A percentile compares a stretch with the other conserved stretches of the same genome.
Conservation (phyloP, 2,797 vertebrate genomes). For the Dicrostonyx torquatus region DNA sequence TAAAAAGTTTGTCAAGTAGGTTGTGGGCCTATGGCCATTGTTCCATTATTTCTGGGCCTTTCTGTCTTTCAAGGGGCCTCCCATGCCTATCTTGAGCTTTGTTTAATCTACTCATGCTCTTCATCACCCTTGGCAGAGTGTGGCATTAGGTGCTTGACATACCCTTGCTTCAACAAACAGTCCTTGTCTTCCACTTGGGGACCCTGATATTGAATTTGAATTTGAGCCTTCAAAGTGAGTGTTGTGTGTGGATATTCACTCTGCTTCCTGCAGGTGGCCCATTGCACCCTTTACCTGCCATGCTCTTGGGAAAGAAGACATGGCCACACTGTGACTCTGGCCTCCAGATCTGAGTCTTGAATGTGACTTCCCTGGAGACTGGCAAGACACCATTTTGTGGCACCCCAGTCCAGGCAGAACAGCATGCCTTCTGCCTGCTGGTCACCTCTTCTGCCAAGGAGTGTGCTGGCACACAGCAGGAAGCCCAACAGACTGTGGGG, state of each 20-base stretch:
- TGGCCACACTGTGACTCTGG: background rate
- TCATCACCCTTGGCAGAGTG: background rate
- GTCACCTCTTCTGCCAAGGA: conserved; percentile 46
- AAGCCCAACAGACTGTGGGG: conserved; percentile 53
- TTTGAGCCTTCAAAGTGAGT: background rate
- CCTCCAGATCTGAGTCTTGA: background rate
- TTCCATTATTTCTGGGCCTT: background rate
- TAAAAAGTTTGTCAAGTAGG: background rate
- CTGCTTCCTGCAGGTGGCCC: background rate
- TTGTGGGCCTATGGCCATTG: background rate
- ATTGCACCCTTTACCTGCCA: background rate
- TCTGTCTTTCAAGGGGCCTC: background rate
- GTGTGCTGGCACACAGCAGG: conserved; percentile 44
- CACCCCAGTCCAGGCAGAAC: background rate
- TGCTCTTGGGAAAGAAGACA: background rate
- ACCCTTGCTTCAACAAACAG: background rate
- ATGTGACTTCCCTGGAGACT: background rate
- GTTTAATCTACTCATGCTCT: background rate
- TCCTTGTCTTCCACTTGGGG: background rate
- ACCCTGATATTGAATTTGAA: conserved; percentile 10
- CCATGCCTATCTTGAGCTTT: background rate
- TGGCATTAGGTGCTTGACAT: background rate
- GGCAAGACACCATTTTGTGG: background rate
- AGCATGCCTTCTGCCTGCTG: background rate
- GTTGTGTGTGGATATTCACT: background rate